A percentile compares a stretch with the other conserved stretches of the same genome.
Evolutionary conservation across 2,113 vertebrate species (phyloP).

Genomic region (Channa maculata): DNA sequence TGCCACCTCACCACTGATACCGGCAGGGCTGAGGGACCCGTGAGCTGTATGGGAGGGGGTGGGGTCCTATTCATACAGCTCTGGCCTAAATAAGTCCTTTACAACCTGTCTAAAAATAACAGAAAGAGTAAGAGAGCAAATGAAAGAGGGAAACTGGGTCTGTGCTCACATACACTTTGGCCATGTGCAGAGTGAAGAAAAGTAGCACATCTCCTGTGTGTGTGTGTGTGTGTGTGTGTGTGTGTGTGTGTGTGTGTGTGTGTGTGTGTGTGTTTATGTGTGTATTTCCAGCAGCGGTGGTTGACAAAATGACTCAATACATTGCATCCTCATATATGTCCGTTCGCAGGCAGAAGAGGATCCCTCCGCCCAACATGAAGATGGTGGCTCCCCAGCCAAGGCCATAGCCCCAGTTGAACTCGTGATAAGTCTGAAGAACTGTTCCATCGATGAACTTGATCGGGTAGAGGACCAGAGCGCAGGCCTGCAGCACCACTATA

Average conservation of each 20-base stretch:
- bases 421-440: slow-evolving; percentile 85
- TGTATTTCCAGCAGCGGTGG: slow-evolving; percentile 11
- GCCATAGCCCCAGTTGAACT: slow-evolving; percentile 91
- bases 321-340: slow-evolving; percentile 84
- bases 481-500: slow-evolving; percentile 86
- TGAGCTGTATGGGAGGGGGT: background rate
- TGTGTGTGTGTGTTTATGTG: background rate
- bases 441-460: slow-evolving; percentile 88
- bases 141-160: slow-evolving; percentile 29
- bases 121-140: slow-evolving; percentile 25
- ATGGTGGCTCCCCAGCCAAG: slow-evolving; percentile 88
- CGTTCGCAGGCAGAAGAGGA: slow-evolving; percentile 87
- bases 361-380: slow-evolving; percentile 87
- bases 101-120: slow-evolving; percentile 76
- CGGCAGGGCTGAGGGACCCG: slow-evolving; percentile 37
- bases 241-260: background rate
- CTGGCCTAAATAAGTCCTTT: slow-evolving; percentile 59
- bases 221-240: slow-evolving; percentile 2
- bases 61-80: slow-evolving; percentile 49
- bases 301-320: slow-evolving; percentile 70
- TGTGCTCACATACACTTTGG: slow-evolving; percentile 23
- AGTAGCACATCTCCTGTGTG: slow-evolving; percentile 20
- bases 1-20: slow-evolving; percentile 37
- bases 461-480: slow-evolving; percentile 86
- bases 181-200: slow-evolving; percentile 19